Percentiles rank a stretch among this genome's conserved stretches.
phyloP scores from a whole-genome alignment of 2,797 vertebrate species.

The Coccyzus lansbergi region DNA sequence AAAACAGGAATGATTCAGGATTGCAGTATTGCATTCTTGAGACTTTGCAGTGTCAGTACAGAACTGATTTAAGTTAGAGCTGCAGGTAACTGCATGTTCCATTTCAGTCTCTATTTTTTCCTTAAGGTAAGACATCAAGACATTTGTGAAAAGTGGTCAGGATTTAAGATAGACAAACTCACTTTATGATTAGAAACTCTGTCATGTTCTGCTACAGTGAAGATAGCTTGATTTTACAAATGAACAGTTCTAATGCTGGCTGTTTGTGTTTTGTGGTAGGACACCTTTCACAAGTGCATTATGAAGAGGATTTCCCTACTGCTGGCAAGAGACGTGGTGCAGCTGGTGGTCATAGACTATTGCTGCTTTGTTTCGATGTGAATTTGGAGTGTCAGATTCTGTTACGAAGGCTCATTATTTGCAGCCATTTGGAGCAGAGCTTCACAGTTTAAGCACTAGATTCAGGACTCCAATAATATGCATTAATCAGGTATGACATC shows the following conservation, averaged over 20 bases:
- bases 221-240: not conserved
- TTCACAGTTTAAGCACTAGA: constrained; percentile 83
- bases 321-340: constrained; percentile 80
- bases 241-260: not conserved
- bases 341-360: constrained; percentile 88
- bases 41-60: not conserved
- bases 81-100: not conserved
- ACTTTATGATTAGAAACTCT: not conserved
- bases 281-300: constrained; percentile 83
- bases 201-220: not conserved
- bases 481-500: constrained; percentile 87
- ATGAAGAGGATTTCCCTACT: constrained; percentile 80
- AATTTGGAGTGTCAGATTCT: constrained; percentile 80
- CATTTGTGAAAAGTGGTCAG: not conserved
- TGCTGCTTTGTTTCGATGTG: constrained; percentile 89
- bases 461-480: constrained; percentile 83
- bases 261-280: constrained; percentile 69
- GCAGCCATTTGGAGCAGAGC: constrained; percentile 79
- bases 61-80: not conserved
- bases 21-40: not conserved
- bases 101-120: not conserved
- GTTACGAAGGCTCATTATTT: constrained; percentile 80
- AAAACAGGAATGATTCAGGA: not conserved
- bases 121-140: not conserved
- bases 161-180: not conserved